phyloP scores from a whole-genome alignment of 2,888 invertebrate species.

The Fabriciana adippe region DNA sequence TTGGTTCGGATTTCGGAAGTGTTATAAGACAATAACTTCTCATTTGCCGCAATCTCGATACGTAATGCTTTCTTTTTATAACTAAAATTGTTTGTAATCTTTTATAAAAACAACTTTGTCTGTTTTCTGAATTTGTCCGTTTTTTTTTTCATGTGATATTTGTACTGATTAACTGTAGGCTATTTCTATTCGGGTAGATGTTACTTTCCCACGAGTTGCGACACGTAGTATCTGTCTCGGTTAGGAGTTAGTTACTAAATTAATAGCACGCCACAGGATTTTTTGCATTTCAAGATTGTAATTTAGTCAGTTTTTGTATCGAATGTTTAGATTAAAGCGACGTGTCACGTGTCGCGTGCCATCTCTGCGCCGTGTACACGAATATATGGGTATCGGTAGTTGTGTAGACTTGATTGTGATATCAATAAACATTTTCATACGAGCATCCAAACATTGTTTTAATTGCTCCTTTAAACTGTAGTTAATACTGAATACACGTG shows the following conservation, averaged over 20 bases:
- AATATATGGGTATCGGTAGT: constrained; percentile 73
- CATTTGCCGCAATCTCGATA: constrained; percentile 43
- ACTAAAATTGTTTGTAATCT: constrained; percentile 3
- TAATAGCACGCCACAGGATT: constrained; percentile 66
- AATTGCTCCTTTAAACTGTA: constrained; percentile 41
- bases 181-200: constrained; percentile 52
- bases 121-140: constrained; percentile 18
- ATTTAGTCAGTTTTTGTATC: constrained; percentile 41
- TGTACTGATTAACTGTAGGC: constrained; percentile 59
- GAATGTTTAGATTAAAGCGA: constrained; percentile 38
- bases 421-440: constrained; percentile 83
- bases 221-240: constrained; percentile 46
- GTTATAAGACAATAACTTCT: constrained; percentile 65
- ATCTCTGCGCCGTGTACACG: constrained; percentile 70
- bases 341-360: constrained; percentile 5
- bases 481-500: not conserved
- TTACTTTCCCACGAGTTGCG: constrained; percentile 51
- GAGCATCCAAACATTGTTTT: constrained; percentile 71
- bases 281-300: constrained; percentile 56
- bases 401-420: constrained; percentile 82
- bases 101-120: constrained; percentile 20
- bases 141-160: constrained; percentile 35
- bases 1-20: constrained; percentile 49
- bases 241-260: constrained; percentile 50
- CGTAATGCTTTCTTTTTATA: constrained; percentile 7